These are phyloP conservation scores for Zaprionus ghesquierei DNA, from an alignment of 1,140 invertebrate species.

Conservation along the genomic window DNA sequence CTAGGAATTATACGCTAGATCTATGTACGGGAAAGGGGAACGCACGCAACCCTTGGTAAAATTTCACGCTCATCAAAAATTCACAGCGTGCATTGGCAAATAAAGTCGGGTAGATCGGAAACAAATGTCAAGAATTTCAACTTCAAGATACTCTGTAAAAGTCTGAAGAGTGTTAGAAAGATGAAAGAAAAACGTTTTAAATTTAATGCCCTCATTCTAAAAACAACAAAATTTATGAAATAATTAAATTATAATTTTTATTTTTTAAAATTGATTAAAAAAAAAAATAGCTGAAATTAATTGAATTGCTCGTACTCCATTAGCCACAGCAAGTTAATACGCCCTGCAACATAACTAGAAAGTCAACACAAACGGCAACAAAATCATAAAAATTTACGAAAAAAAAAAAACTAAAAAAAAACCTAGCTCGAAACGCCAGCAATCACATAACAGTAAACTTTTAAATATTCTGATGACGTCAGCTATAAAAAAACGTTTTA, in stretches of 20 bases:
- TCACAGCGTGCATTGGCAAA: slow-evolving; percentile 34
- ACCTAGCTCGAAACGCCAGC: slow-evolving; percentile 33
- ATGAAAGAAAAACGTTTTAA: background rate
- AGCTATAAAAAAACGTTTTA: slow-evolving; percentile 53
- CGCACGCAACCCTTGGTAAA: slow-evolving; percentile 20
- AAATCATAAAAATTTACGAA: background rate
- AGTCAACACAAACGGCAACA: slow-evolving; percentile 12
- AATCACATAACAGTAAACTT: slow-evolving; percentile 68
- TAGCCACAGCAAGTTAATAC: background rate
- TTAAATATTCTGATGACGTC: slow-evolving; percentile 70
- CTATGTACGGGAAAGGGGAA: background rate
- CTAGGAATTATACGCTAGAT: background rate
- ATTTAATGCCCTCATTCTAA: too few relatives aligned
- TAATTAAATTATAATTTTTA: background rate
- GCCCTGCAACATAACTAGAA: background rate
- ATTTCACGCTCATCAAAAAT: slow-evolving; percentile 55
- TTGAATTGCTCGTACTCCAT: too few relatives aligned
- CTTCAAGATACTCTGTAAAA: background rate
- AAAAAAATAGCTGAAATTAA: background rate
- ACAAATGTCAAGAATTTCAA: background rate
- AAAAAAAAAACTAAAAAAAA: slow-evolving; percentile 2
- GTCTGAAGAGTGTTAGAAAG: too few relatives aligned
- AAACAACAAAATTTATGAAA: too few relatives aligned
- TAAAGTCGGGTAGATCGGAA: background rate
- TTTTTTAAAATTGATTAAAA: too few relatives aligned